A percentile compares a stretch with the other conserved stretches of the same genome.
phyloP scores from a whole-genome alignment of 1,140 invertebrate species.

The Heliothis subflexa region DNA sequence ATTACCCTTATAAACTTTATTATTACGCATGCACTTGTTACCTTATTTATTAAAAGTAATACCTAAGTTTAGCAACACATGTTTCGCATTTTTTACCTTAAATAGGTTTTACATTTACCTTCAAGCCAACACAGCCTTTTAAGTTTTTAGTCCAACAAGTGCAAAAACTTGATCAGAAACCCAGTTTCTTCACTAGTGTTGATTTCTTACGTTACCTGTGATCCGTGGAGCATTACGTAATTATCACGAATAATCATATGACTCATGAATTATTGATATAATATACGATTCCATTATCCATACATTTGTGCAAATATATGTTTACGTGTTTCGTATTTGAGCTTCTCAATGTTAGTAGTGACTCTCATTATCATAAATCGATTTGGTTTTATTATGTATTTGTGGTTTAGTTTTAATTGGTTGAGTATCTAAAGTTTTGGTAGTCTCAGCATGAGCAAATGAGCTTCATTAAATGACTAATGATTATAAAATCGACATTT shows the following conservation, averaged over 20 bases:
- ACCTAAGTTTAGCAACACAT: no score
- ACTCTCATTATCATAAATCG: not conserved
- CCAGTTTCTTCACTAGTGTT: not conserved
- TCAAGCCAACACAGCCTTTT: conserved; percentile 6
- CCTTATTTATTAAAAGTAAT: not conserved
- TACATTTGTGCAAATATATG: conserved; percentile 35
- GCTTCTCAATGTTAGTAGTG: conserved; percentile 14
- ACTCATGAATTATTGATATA: conserved; percentile 32
- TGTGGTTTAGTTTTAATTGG: not conserved
- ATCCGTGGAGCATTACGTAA: conserved; percentile 26
- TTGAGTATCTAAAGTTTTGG: no score
- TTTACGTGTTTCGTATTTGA: not conserved
- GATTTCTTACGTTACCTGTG: not conserved
- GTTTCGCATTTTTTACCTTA: no score
- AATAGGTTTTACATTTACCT: conserved; percentile 3
- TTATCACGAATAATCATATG: conserved; percentile 20
- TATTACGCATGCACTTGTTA: no score
- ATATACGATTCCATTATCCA: conserved; percentile 13
- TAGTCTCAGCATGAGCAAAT: no score
- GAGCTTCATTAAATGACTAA: no score
- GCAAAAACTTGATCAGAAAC: conserved; percentile 19
- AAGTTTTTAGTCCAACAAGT: conserved; percentile 12
- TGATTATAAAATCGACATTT: no score
- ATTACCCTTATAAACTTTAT: no score
- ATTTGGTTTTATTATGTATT: conserved; percentile 1